Percentiles rank a stretch among this genome's conserved stretches.
Conservation (phyloP, 2,888 invertebrate genomes). For the Periphyllus acericola region DNA sequence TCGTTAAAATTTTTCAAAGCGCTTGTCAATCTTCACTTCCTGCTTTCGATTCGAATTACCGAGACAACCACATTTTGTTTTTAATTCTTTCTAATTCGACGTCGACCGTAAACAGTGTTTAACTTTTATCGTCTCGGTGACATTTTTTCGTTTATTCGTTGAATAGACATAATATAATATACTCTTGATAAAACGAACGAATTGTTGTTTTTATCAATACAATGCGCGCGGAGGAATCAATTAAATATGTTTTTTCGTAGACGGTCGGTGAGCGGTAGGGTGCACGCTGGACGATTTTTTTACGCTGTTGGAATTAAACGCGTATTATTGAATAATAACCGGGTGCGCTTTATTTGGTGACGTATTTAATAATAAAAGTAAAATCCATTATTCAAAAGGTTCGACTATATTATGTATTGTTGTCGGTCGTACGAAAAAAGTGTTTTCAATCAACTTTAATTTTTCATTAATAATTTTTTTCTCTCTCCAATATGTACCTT, state of each 20-base stretch:
- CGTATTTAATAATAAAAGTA: neutral
- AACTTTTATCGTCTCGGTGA: neutral
- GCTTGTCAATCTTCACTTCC: conserved; percentile 58
- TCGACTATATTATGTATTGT: neutral
- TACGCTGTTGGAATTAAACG: neutral
- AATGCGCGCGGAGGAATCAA: neutral
- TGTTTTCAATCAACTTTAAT: neutral
- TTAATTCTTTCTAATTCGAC: neutral
- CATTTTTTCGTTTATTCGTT: neutral
- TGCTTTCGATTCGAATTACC: conserved; percentile 48
- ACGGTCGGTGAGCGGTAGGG: neutral
- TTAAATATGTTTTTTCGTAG: neutral
- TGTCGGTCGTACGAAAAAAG: neutral
- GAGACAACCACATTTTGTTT: conserved; percentile 19
- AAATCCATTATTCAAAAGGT: neutral
- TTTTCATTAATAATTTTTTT: neutral
- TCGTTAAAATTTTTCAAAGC: conserved; percentile 37
- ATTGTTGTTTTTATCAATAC: neutral
- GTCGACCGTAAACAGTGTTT: neutral
- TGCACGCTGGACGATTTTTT: neutral
- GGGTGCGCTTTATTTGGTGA: neutral
- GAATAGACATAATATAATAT: neutral
- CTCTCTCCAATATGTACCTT: neutral
- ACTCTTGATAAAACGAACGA: neutral
- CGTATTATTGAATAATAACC: neutral